Percentiles rank a stretch among this genome's conserved stretches.
These are phyloP conservation scores for Gila orcuttii DNA, from an alignment of 2,113 vertebrate species.

Conservation along the genomic window DNA sequence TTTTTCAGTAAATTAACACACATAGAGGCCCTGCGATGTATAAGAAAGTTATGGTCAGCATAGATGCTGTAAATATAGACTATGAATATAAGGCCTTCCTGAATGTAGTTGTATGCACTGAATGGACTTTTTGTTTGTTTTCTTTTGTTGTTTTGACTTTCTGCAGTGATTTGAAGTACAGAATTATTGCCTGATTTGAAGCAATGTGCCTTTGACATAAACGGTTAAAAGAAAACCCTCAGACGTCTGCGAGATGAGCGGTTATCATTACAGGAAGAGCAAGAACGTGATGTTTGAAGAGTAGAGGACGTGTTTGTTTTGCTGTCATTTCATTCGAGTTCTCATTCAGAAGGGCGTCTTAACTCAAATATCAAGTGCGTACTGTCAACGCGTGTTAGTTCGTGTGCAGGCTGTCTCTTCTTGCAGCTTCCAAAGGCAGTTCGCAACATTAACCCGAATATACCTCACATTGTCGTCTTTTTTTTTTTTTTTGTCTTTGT, in stretches of 20 bases:
- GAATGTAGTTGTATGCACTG: constrained; percentile 84
- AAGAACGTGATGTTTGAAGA: background rate
- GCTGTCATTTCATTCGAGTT: constrained; percentile 57
- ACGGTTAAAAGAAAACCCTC: constrained; percentile 63
- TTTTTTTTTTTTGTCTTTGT: constrained; percentile 52
- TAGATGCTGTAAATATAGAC: constrained; percentile 65
- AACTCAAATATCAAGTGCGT: background rate
- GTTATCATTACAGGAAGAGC: constrained; percentile 41
- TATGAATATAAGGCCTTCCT: constrained; percentile 73
- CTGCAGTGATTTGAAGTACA: constrained; percentile 72
- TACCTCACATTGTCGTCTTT: constrained; percentile 69
- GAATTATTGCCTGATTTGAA: constrained; percentile 75
- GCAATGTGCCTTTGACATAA: constrained; percentile 71
- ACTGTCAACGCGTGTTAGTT: background rate
- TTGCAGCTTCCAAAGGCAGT: constrained; percentile 57
- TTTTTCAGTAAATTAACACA: constrained; percentile 20
- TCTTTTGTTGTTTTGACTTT: constrained; percentile 51
- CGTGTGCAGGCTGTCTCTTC: constrained; percentile 22
- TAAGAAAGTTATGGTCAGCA: constrained; percentile 53
- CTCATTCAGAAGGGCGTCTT: constrained; percentile 4
- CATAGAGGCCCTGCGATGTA: background rate
- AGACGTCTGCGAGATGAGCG: constrained; percentile 48
- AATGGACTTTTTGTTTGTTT: constrained; percentile 61
- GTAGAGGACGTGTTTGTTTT: constrained; percentile 44
- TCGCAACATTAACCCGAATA: constrained; percentile 64